Conservation (phyloP, 2,888 invertebrate genomes). For the Cepaea hortensis region DNA sequence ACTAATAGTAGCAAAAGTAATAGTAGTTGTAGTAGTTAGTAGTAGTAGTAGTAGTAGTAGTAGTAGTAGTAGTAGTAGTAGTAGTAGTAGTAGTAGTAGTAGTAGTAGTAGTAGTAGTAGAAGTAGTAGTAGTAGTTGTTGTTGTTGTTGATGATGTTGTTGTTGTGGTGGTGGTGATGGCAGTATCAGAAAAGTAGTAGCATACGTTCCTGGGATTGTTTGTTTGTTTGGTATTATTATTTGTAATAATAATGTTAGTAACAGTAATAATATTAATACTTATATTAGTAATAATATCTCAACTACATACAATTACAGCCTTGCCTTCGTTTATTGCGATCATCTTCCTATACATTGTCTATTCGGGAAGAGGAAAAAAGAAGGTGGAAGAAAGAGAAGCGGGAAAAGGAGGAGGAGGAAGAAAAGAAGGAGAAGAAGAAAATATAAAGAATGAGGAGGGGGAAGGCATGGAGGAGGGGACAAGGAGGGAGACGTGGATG, state of each 20-base stretch:
- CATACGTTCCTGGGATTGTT: neutral
- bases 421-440: constrained; percentile 3
- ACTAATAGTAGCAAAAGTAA: neutral
- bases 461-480: constrained; percentile 15
- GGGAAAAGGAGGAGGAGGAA: neutral
- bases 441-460: neutral
- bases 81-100: neutral
- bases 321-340: too few species aligned
- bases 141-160: neutral
- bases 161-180: too few species aligned
- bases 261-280: neutral
- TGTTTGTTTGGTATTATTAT: neutral
- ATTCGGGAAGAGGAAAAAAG: neutral
- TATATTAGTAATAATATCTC: neutral
- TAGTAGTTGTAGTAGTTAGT: neutral
- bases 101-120: neutral
- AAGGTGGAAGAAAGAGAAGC: constrained; percentile 5
- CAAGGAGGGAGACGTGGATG: constrained; percentile 5
- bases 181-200: neutral
- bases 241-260: neutral
- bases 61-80: neutral
- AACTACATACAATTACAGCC: too few species aligned
- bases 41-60: neutral
- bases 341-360: too few species aligned
- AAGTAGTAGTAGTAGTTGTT: neutral